Base-by-base conservation (phyloP, 2,797 vertebrate genomes). In the Coregonus sp. region DNA sequence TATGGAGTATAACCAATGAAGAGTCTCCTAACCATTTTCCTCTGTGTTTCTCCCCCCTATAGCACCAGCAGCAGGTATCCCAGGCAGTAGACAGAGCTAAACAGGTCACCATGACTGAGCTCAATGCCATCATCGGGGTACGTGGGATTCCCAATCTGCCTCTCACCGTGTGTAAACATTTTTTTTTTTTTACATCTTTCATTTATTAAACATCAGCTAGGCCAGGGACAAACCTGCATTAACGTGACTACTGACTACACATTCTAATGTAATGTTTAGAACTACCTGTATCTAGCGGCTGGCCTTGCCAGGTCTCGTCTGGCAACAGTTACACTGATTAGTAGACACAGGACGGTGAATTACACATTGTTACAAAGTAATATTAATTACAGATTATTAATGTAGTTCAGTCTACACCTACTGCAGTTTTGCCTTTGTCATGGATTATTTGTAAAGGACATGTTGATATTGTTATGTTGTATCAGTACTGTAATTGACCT, bases 91-190 rank as follows among this genome's bases (percentile, higher is more conserved):
- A 99, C 93, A 94, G 97, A 92, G 97, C 97, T 92, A 99, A 99
- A 92, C 97, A 99, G 95, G 97, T 99, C 94, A 99, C 97, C 93
- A 99, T 99, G 97, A 98, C 97, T 76, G 97, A 99, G 91, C 95
- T 99, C 93, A 99, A 99, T 90, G 97, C 97, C 86, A 99, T 99
- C 96, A 99, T 99, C 95, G 97, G 97, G 96, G 97, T 98, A 98
- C 95, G 97, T 97, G 94, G 91, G 93, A 95, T 97, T 96, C 95
- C 96, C 95, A 97, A 92, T 97, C 96, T 97, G 94, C 96, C 96
- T 94, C 95, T 97, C 91, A 95, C 96, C 93, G 95, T 97, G 96
- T 96, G 95, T 97, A 95, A 96, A 94, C 95, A 67, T 95, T 94
- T 14, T 52, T 31, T 25, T 25, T 52, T 7, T 40, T 31, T 72